Conservation (phyloP, 1,140 invertebrate genomes). For the Drosophila willistoni region DNA sequence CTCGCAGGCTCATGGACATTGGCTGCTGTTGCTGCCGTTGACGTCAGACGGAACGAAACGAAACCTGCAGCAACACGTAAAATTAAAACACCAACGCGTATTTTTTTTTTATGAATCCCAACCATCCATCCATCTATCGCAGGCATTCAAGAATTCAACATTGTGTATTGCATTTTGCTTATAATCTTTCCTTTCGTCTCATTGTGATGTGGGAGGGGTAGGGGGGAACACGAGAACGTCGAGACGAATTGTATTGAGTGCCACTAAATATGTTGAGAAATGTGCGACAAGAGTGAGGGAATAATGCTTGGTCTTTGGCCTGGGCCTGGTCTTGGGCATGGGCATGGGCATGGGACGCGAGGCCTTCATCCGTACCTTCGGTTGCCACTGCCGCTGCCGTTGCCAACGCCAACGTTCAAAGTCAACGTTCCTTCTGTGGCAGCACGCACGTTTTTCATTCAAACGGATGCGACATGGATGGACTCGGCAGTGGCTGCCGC, state of each 20-base stretch:
- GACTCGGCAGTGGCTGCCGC: constrained; percentile 49
- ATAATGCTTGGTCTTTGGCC: constrained; percentile 35
- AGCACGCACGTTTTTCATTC: constrained; percentile 81
- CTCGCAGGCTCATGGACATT: constrained; percentile 11
- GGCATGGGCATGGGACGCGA: neutral
- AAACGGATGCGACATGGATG: constrained; percentile 66
- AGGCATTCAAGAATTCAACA: constrained; percentile 52
- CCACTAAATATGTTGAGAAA: constrained; percentile 79
- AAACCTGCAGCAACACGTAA: constrained; percentile 70
- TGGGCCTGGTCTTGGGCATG: neutral
- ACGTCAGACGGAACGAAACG: constrained; percentile 42
- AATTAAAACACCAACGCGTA: constrained; percentile 78
- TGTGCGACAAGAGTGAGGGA: constrained; percentile 56
- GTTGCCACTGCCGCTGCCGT: constrained; percentile 1
- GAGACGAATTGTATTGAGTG: constrained; percentile 81
- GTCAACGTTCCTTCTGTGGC: constrained; percentile 82
- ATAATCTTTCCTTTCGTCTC: constrained; percentile 54
- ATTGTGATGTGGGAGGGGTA: constrained; percentile 27
- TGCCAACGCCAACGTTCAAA: constrained; percentile 57
- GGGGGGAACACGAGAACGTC: constrained; percentile 25
- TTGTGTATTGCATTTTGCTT: constrained; percentile 78
- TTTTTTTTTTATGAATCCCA: constrained; percentile 43
- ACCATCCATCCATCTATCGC: constrained; percentile 43
- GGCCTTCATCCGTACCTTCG: constrained; percentile 17
- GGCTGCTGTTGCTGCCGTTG: constrained; percentile 20